Base-by-base conservation (phyloP, 2,888 invertebrate species). In the Hemithea aestivaria region DNA sequence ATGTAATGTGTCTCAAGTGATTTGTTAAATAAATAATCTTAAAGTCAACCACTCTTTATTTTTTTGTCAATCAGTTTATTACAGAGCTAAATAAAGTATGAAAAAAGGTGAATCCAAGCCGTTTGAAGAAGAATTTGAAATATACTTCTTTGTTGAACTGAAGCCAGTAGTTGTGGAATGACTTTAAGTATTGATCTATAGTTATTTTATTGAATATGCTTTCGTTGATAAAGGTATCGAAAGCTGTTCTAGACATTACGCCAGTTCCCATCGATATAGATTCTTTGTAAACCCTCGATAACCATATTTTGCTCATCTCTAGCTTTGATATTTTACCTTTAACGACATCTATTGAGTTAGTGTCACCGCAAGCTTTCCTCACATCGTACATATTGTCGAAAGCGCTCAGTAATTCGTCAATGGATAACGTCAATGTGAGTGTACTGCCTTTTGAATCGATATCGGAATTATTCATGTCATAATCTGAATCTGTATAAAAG, bases 351-450 rank as follows among this genome's bases (percentile, higher is more conserved):
- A 27, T 26, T 20, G 40, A 37, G 10, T 45, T 39, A n/a, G 33
- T 37, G 12, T 53, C 37, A 29, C 49, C 36, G 20, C 27, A 28
- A 46, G 37, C 46, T 50, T 47, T 40, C 30, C 29, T 42, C 29
- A 45, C 7, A 10, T 29, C 34, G 28, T 36, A 10, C 25, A 46
- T n/a, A 29, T 25, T 21, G 16, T 40, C 22, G 5, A 4, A 16
- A 37, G 42, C 11, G 26, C 39, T 36, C 7, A 36, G 7, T 26
- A 45, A 25, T 9, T 47, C 37, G 20, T 43, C 35, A 24, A 47
- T 39, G 3, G 46, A 47, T 9, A 45, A 22, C 6, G 38, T 35
- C 10, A 42, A 35, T 1, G 44, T 49, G 20, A 31, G 36, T 2
- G 36, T 33, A 26, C 36, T 39, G 11, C 40, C 44, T 10, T 36